phyloP scores from a whole-genome alignment of 2,113 vertebrate species.

The Neomonachus schauinslandi region DNA sequence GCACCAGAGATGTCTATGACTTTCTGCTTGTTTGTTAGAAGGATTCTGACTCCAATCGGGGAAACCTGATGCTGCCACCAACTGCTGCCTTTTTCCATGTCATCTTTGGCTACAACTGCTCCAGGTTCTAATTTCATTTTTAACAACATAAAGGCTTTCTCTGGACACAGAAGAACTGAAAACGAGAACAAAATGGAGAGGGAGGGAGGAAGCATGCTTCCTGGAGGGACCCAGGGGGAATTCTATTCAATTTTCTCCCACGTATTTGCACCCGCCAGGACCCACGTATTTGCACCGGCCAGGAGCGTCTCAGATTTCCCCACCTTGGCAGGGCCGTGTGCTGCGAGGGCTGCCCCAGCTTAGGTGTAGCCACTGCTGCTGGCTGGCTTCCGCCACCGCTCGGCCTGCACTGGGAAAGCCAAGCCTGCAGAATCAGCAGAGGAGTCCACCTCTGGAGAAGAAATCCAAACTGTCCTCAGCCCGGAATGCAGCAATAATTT shows the following conservation, averaged over 20 bases:
- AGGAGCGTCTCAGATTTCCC: slow-evolving; percentile 56
- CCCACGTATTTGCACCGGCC: slow-evolving; percentile 47
- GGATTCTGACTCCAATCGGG: slow-evolving; percentile 67
- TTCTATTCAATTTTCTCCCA: slow-evolving; percentile 61
- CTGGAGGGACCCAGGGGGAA: background rate
- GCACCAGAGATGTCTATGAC: slow-evolving; percentile 49
- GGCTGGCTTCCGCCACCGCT: background rate
- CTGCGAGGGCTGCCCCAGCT: background rate
- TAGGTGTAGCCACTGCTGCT: background rate
- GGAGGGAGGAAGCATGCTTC: background rate
- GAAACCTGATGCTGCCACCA: slow-evolving; percentile 66
- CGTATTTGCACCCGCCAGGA: slow-evolving; percentile 53
- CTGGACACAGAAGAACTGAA: slow-evolving; percentile 74
- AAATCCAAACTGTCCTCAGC: background rate
- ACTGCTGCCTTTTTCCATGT: slow-evolving; percentile 77
- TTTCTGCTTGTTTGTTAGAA: slow-evolving; percentile 79
- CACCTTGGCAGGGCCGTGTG: slow-evolving; percentile 36
- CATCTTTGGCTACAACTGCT: slow-evolving; percentile 70
- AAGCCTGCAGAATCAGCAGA: background rate
- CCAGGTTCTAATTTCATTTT: slow-evolving; percentile 68
- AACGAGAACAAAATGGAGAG: slow-evolving; percentile 55
- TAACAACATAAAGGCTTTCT: slow-evolving; percentile 54
- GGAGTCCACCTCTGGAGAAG: background rate
- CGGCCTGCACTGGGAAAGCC: background rate
- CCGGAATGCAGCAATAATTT: background rate